Conservation (phyloP, 2,113 vertebrate species). For the Meles meles region DNA sequence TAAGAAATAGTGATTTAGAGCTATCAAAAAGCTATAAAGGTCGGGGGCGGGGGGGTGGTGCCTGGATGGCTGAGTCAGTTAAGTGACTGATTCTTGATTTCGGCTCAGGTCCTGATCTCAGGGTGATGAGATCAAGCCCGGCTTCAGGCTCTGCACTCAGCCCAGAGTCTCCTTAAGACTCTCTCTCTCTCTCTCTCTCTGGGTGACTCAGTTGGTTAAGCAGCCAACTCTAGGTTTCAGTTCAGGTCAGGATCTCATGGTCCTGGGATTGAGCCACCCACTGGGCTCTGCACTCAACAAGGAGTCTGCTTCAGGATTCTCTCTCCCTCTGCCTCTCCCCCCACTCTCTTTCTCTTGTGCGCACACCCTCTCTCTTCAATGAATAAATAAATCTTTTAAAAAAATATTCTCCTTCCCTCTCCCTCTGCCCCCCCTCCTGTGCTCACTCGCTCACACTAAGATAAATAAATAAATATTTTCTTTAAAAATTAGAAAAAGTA, state of each 20-base stretch:
- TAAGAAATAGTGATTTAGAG: not conserved
- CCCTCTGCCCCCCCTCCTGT: too few relatives aligned
- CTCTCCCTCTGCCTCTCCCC: too few relatives aligned
- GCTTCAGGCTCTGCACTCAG: not conserved
- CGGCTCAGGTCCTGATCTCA: not conserved
- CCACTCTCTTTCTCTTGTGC: too few relatives aligned
- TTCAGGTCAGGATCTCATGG: not conserved
- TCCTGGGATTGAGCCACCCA: not conserved
- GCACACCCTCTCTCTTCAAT: too few relatives aligned
- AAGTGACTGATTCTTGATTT: not conserved
- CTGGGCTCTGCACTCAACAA: not conserved
- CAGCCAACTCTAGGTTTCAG: not conserved
- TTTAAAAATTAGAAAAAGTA: not conserved
- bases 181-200: not conserved
- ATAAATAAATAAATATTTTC: not conserved
- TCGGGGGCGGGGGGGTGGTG: rapidly evolving
- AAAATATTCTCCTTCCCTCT: too few relatives aligned
- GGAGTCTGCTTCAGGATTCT: not conserved
- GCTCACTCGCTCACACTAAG: not conserved
- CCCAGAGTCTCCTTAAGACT: not conserved
- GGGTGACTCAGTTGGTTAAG: not conserved
- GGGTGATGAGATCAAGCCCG: not conserved
- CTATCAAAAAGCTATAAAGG: not conserved
- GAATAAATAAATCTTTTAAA: too few relatives aligned
- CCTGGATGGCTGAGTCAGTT: not conserved